Conservation (phyloP, 2,888 invertebrate species). For the Erpobdella octoculata region DNA sequence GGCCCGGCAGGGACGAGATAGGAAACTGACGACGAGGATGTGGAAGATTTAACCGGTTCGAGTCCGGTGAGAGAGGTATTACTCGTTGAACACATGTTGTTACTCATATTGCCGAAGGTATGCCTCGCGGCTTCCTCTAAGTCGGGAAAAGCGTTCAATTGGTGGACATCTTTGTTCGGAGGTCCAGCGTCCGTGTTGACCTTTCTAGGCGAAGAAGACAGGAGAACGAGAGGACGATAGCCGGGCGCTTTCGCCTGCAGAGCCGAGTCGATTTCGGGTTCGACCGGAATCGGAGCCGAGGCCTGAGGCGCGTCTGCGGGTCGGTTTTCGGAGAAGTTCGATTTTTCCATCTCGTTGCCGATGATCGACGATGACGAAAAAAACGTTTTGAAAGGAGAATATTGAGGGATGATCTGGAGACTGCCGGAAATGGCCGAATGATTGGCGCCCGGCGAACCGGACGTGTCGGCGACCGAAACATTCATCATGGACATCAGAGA, state of each 20-base stretch:
- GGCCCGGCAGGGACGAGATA: constrained; percentile 3
- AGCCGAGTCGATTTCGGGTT: constrained; percentile 41
- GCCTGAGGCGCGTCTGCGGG: constrained; percentile 55
- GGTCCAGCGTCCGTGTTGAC: neutral
- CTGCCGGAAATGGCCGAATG: neutral
- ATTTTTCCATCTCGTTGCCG: constrained; percentile 45
- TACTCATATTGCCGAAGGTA: neutral
- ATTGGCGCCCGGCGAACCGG: constrained; percentile 4
- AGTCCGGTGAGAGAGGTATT: neutral
- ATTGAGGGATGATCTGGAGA: constrained; percentile 57
- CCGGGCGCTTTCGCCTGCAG: constrained; percentile 53
- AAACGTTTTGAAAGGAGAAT: constrained; percentile 78
- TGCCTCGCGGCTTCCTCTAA: neutral
- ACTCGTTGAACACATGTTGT: neutral
- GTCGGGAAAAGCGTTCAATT: neutral
- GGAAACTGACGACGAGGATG: neutral
- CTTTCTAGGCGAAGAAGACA: constrained; percentile 22
- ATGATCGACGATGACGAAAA: constrained; percentile 55
- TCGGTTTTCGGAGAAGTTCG: constrained; percentile 67
- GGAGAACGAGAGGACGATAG: constrained; percentile 41
- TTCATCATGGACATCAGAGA: constrained; percentile 38
- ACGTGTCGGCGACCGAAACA: constrained; percentile 41
- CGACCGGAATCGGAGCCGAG: constrained; percentile 36
- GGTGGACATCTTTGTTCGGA: neutral
- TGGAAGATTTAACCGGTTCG: neutral